phyloP scores from a whole-genome alignment of 2,888 invertebrate genomes.

The Ormyrus pomaceus region DNA sequence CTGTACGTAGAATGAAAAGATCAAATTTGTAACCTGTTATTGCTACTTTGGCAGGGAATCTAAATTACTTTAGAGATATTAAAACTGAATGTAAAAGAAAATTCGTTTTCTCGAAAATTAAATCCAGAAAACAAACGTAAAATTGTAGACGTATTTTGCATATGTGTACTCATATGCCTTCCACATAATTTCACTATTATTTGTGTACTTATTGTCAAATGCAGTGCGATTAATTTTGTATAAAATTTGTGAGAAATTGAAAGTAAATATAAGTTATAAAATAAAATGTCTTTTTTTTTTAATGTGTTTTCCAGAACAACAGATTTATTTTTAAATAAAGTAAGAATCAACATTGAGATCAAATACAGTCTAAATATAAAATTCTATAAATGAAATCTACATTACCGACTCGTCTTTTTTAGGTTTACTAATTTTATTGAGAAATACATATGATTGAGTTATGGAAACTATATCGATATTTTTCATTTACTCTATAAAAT shows the following conservation, averaged over 20 bases:
- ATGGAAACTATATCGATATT: no score
- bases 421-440: no score
- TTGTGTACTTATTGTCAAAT: constrained; percentile 47
- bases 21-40: constrained; percentile 9
- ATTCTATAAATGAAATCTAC: no score
- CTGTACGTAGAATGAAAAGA: neutral
- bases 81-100: neutral
- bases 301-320: no score
- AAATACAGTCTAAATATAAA: no score
- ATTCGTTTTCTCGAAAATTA: neutral
- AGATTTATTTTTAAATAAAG: no score
- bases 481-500: no score
- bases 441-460: no score
- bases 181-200: constrained; percentile 36
- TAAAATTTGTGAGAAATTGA: constrained; percentile 44
- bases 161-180: constrained; percentile 24
- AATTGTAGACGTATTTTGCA: constrained; percentile 40
- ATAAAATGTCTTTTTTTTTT: constrained; percentile 23
- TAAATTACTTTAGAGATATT: neutral
- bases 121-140: constrained; percentile 12
- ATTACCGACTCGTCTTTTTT: no score
- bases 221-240: constrained; percentile 49
- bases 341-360: no score
- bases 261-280: constrained; percentile 47
- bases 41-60: constrained; percentile 10